Percentiles rank a stretch among this genome's conserved stretches.
Evolutionary conservation across 1,140 invertebrate genomes (phyloP).

Genomic region (Drosophila albomicans): DNA sequence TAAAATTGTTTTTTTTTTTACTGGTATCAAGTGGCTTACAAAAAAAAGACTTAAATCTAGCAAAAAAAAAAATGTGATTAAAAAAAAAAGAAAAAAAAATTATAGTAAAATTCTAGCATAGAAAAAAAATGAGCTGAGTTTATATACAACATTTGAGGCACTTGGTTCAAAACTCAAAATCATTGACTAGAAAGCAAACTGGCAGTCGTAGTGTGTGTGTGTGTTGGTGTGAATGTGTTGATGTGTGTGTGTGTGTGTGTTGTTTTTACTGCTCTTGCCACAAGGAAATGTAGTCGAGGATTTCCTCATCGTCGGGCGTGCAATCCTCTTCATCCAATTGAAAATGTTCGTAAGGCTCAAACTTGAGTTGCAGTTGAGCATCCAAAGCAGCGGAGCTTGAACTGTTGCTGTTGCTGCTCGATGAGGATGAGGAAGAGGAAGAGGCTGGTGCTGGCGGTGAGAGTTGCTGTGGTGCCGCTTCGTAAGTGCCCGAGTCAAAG

Average conservation of each 20-base stretch:
- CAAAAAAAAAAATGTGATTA: slow-evolving; percentile 44
- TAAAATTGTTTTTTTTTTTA: slow-evolving; percentile 20
- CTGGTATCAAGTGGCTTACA: slow-evolving; percentile 54
- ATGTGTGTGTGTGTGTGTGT: too few species aligned
- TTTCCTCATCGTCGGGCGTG: slow-evolving; percentile 95
- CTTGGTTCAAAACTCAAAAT: slow-evolving; percentile 60
- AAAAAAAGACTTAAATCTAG: slow-evolving; percentile 40
- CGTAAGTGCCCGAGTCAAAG: slow-evolving; percentile 85
- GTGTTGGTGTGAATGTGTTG: background rate
- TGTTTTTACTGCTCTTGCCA: slow-evolving; percentile 90
- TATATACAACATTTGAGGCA: slow-evolving; percentile 76
- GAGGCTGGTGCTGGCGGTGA: slow-evolving; percentile 35
- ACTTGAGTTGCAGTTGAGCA: slow-evolving; percentile 85
- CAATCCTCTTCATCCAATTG: slow-evolving; percentile 87
- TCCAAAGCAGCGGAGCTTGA: slow-evolving; percentile 11
- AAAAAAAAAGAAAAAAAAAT: slow-evolving; percentile 31
- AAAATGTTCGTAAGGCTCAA: slow-evolving; percentile 90
- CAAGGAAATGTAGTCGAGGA: slow-evolving; percentile 94
- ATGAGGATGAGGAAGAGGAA: background rate
- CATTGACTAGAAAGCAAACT: slow-evolving; percentile 72
- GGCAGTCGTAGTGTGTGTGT: slow-evolving; percentile 25
- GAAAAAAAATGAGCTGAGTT: slow-evolving; percentile 13
- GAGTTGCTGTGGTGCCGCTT: slow-evolving; percentile 70
- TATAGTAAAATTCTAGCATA: background rate
- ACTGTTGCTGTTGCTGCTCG: slow-evolving; percentile 63